Percentiles rank a stretch among this genome's conserved stretches.
Evolutionary conservation across 2,797 vertebrate species (phyloP).

Genomic region (Danio kyathit): DNA sequence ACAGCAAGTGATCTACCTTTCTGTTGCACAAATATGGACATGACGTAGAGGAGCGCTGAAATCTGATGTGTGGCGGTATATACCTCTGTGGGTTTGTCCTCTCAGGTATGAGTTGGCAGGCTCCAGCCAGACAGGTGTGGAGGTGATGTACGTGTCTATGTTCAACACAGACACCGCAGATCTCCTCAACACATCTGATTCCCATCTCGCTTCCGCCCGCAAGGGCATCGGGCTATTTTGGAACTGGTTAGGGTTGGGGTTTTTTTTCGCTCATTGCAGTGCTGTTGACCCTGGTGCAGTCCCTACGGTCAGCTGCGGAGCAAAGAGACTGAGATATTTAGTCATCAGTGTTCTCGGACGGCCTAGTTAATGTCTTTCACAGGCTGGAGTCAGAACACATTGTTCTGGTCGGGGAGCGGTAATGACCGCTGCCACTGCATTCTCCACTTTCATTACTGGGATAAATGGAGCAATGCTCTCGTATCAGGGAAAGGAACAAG

Average conservation of each 20-base stretch:
- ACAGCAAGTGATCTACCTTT: background rate
- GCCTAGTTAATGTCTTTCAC: slow-evolving; percentile 67
- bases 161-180: slow-evolving; percentile 40
- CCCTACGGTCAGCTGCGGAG: slow-evolving; percentile 52
- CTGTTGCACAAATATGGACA: background rate
- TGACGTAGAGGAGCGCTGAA: slow-evolving; percentile 37
- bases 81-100: slow-evolving; percentile 26
- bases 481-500: slow-evolving; percentile 62
- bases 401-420: slow-evolving; percentile 61
- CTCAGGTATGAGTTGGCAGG: slow-evolving; percentile 16
- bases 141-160: slow-evolving; percentile 50
- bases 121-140: slow-evolving; percentile 26
- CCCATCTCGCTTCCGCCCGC: slow-evolving; percentile 40
- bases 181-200: slow-evolving; percentile 41
- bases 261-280: slow-evolving; percentile 33
- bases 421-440: slow-evolving; percentile 62
- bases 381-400: slow-evolving; percentile 62
- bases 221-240: slow-evolving; percentile 25
- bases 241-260: background rate
- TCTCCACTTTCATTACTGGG: slow-evolving; percentile 69
- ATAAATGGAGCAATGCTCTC: slow-evolving; percentile 72
- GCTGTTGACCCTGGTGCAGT: slow-evolving; percentile 56
- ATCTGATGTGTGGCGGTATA: slow-evolving; percentile 46
- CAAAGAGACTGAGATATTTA: slow-evolving; percentile 52
- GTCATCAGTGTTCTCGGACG: slow-evolving; percentile 54